Conservation (phyloP, 2,797 vertebrate species). For the Micrastur ruficollis region DNA sequence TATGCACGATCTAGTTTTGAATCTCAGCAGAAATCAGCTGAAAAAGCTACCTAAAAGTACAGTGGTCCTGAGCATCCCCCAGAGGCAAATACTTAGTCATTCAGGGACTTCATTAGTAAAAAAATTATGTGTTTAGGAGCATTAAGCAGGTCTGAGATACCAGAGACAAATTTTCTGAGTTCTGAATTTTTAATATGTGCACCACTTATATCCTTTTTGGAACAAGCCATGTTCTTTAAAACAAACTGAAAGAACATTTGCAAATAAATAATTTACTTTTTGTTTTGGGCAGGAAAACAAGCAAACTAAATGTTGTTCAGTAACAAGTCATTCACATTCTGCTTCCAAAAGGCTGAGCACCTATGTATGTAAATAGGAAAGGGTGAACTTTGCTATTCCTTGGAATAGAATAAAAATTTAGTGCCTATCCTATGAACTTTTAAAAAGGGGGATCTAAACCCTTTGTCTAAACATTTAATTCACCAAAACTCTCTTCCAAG, state of each 20-base stretch:
- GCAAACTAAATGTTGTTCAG: not conserved
- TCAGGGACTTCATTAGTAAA: not conserved
- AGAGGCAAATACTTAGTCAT: not conserved
- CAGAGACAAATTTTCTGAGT: not conserved
- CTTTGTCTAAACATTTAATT: not conserved
- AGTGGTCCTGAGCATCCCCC: not conserved
- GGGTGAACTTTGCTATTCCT: not conserved
- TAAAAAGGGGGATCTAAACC: not conserved
- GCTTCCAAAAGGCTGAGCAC: not conserved
- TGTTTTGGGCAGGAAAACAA: not conserved
- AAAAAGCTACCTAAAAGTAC: not conserved
- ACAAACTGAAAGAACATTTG: not conserved
- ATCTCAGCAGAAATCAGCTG: not conserved
- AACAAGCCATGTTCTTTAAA: not conserved
- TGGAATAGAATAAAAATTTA: not conserved
- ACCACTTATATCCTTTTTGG: not conserved
- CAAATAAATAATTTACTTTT: not conserved
- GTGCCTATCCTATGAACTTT: not conserved
- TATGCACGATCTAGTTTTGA: accelerated
- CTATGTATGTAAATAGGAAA: not conserved
- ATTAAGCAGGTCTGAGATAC: not conserved
- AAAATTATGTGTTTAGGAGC: not conserved
- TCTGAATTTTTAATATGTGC: not conserved
- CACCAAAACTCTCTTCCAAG: not conserved
- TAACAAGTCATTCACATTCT: not conserved